phyloP scores from a whole-genome alignment of 2,888 invertebrate genomes.

The Boloria selene region DNA sequence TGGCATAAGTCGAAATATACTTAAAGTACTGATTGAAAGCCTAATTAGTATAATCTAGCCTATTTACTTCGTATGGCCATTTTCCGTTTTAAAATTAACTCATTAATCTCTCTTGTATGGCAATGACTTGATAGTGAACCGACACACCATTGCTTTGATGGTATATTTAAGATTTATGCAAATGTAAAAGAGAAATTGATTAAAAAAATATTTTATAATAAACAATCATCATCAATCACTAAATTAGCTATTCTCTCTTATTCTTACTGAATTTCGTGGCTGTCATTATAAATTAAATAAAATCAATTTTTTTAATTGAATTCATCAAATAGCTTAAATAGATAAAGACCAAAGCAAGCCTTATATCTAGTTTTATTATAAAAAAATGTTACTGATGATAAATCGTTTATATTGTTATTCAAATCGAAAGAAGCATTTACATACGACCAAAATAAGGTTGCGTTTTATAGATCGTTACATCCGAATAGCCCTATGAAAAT shows the following conservation, averaged over 20 bases:
- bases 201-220: no score
- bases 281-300: no score
- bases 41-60: background rate
- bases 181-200: no score
- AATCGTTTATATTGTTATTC: background rate
- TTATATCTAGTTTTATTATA: background rate
- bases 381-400: background rate
- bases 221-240: no score
- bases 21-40: background rate
- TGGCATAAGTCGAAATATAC: no score
- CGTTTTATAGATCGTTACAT: constrained; percentile 23
- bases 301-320: no score
- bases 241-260: no score
- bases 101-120: background rate
- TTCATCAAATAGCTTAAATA: no score
- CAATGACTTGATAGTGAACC: constrained; percentile 1
- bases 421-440: constrained; percentile 15
- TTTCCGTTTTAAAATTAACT: constrained; percentile 12
- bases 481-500: constrained; percentile 38
- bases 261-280: no score
- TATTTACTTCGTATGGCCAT: background rate
- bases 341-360: background rate
- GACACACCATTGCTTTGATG: background rate
- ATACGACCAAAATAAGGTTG: constrained; percentile 22
- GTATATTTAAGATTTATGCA: no score